Conservation (phyloP, 2,797 vertebrate species). For the Pangasius djambal region DNA sequence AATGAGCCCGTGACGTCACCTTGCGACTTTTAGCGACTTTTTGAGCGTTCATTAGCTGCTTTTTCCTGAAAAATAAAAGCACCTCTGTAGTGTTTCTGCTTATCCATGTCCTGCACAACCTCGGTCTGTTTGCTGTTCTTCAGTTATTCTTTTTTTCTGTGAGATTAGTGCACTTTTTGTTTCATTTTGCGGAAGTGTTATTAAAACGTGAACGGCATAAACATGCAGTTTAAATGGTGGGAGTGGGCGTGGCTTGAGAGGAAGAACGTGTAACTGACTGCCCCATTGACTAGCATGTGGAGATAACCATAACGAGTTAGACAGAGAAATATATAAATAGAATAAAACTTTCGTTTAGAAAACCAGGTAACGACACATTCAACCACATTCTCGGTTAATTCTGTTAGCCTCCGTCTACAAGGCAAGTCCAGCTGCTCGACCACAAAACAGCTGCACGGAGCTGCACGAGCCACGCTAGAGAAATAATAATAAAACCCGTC, state of each 20-base stretch:
- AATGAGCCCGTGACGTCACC: neutral
- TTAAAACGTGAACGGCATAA: neutral
- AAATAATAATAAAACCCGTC: neutral
- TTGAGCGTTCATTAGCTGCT: neutral
- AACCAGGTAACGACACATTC: neutral
- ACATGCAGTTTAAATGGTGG: neutral
- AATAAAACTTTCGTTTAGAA: neutral
- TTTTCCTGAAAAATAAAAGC: neutral
- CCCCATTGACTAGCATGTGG: neutral
- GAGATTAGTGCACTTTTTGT: neutral
- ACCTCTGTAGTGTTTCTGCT: neutral
- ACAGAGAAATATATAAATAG: neutral
- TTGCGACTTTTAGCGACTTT: neutral
- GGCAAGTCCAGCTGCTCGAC: neutral
- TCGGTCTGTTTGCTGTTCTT: neutral
- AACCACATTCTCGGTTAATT: neutral
- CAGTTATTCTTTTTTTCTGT: neutral
- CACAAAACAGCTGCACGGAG: neutral
- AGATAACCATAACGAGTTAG: neutral
- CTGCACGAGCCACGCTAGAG: neutral
- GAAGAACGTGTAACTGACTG: neutral
- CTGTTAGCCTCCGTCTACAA: neutral
- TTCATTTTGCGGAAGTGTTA: neutral
- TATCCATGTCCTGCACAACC: too few species aligned
- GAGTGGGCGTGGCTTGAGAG: neutral